phyloP scores from a whole-genome alignment of 1,140 invertebrate species.

The Drosophila willistoni region DNA sequence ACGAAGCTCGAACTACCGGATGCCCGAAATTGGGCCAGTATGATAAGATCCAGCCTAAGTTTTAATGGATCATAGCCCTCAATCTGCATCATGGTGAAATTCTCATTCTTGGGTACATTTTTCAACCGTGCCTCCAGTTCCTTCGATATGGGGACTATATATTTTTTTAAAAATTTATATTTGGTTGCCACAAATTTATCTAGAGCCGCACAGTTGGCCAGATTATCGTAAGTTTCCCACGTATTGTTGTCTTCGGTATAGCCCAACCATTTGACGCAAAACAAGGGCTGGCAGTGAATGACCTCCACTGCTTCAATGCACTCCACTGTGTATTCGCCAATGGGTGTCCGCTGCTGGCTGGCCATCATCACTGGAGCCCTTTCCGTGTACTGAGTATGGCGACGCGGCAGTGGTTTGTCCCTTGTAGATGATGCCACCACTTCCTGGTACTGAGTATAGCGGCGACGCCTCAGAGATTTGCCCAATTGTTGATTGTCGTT shows the following conservation, averaged over 20 bases:
- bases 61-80: conserved; percentile 58
- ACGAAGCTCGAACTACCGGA: conserved; percentile 43
- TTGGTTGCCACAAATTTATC: conserved; percentile 84
- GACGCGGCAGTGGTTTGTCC: conserved; percentile 12
- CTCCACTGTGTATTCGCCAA: conserved; percentile 89
- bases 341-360: conserved; percentile 40
- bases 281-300: conserved; percentile 84
- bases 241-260: conserved; percentile 89
- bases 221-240: conserved; percentile 92
- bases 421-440: not conserved
- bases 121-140: conserved; percentile 3
- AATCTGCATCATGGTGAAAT: conserved; percentile 44
- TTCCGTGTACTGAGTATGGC: conserved; percentile 9
- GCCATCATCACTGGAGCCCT: conserved; percentile 27
- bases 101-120: not conserved
- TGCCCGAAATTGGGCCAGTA: conserved; percentile 70
- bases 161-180: conserved; percentile 30
- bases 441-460: conserved; percentile 1
- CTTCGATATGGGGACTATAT: conserved; percentile 24
- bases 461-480: conserved; percentile 42
- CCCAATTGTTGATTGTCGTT: too few species aligned
- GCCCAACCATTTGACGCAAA: conserved; percentile 94
- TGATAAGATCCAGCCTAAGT: conserved; percentile 61
- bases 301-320: conserved; percentile 87
- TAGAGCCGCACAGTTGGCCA: conserved; percentile 87